A percentile compares a stretch with the other conserved stretches of the same genome.
Evolutionary conservation across 92 coral and sea anemone genomes (phyloP).

Genomic region (Palythoa grandiflora): DNA sequence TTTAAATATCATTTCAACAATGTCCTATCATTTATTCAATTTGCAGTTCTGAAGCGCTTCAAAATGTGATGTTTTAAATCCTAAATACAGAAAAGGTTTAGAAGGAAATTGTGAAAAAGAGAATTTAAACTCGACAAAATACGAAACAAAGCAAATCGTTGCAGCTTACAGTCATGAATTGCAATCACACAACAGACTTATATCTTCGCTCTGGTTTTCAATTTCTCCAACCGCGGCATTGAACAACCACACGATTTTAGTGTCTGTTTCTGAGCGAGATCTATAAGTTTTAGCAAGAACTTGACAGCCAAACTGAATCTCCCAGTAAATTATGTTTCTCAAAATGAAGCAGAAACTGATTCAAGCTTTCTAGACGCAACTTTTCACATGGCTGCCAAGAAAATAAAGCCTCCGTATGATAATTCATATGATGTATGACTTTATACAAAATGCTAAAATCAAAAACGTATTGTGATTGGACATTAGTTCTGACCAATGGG

Average conservation of each 20-base stretch:
- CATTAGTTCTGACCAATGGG: background rate
- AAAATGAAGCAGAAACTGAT: background rate
- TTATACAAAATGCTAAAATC: no score
- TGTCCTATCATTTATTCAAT: background rate
- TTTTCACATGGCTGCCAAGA: background rate
- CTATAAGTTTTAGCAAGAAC: background rate
- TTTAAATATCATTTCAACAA: background rate
- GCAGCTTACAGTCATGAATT: background rate
- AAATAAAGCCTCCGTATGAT: background rate
- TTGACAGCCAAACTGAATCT: background rate
- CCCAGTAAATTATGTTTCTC: background rate
- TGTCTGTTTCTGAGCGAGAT: background rate
- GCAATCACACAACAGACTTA: background rate
- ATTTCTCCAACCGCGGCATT: background rate
- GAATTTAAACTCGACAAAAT: background rate
- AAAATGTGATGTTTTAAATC: background rate
- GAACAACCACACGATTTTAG: background rate
- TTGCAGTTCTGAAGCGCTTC: background rate
- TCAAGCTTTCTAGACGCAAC: background rate
- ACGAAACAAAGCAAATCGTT: background rate
- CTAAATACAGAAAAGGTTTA: background rate
- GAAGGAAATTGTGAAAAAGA: background rate
- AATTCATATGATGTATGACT: background rate
- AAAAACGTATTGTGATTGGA: background rate
- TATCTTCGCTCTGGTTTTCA: background rate